Evolutionary conservation across 2,113 vertebrate species (phyloP), one percentile per base, ranked within the genome.

Genomic region (Rhagologus leucostigma): DNA sequence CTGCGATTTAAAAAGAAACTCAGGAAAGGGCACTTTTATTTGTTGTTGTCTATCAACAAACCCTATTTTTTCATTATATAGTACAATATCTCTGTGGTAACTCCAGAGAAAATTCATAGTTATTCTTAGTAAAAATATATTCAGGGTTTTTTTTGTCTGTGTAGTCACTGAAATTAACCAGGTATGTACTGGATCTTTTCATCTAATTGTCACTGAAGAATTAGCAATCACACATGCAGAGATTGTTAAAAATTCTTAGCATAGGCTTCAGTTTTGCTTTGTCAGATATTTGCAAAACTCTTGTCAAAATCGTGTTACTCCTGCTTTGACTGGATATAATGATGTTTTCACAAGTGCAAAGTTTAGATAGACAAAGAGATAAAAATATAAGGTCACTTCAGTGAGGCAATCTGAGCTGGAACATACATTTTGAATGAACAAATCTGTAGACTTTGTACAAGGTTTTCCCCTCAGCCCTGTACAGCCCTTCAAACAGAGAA

Each of bases 361-460:
- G 89, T 95, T 95, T 68, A 94, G 63, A 56, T 26, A 60, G 87
- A 94, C 59, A 95, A 62, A 78, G 63, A 96, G 91, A 95, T 94
- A 95, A 96, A 93, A 91, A 89, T 77, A 73, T 87, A 95, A 95
- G 91, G 93, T 92, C 84, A 95, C 59, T 90, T 91, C 53, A 84
- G 76, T 94, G 95, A 95, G 76, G 92, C 89, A 96, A 86, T 95
- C 70, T 39, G 56, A 88, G 49, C 71, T 74, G 56, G 47, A 95
- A 90, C 24, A 32, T 68, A 95, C 73, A 47, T 87, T 95, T 13
- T 57, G 70, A 96, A 95, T 67, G 39, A 88, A 76, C 65, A 84
- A 74, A 92, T 85, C 57, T 56, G 57, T 62, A 94, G 74, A 82
- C 87, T 96, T 93, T 96, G 93, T 70, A 91, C 69, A 74, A 81